Evolutionary conservation across 2,888 invertebrate genomes (phyloP), one percentile per base, ranked within the genome.

Genomic region (Anticlea derivata): DNA sequence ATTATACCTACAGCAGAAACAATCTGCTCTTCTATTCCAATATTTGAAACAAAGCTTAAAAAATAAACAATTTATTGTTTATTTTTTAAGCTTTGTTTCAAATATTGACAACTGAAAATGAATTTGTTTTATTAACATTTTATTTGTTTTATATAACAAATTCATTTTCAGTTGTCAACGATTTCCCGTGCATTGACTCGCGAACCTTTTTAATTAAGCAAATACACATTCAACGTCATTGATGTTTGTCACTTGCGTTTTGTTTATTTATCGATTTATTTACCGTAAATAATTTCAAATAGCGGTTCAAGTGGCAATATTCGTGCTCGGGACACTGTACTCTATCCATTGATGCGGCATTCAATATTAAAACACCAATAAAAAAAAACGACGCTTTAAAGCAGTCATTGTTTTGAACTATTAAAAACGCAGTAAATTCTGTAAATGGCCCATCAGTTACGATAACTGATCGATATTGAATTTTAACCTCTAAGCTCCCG

Each of bases 331-430:
- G n/a, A n/a, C n/a, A n/a, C n/a, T n/a, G n/a, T n/a, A n/a, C n/a
- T n/a, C 24, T 2, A 7, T 31, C 6, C n/a, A 27, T 10, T 7
- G 22, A 30, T 44, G 50, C 57, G 22, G 59, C 55, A 7, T 23
- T 41, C 64, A 22, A 31, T 31, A 10, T 22, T 31, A 55, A 54
- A 64, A 61, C 60, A 55, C 52, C 53, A 53, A 64, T 57, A 44
- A 64, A 65, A 68, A 64, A 66, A 68, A 62, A 60, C 64, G 51
- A 66, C 63, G 44, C 63, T 60, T n/a, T 47, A 59, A 64, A 58
- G 62, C 63, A 56, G 61, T 65, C 75, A 77, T 81, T 80, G 80
- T 81, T 80, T 77, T 60, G 67, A 60, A 65, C 63, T 59, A 63
- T 68, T 66, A 66, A 67, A 69, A 70, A 58, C 27, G 68, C 66